Evolutionary conservation across 2,888 invertebrate species (phyloP).

Genomic region (Oscheius onirici): DNA sequence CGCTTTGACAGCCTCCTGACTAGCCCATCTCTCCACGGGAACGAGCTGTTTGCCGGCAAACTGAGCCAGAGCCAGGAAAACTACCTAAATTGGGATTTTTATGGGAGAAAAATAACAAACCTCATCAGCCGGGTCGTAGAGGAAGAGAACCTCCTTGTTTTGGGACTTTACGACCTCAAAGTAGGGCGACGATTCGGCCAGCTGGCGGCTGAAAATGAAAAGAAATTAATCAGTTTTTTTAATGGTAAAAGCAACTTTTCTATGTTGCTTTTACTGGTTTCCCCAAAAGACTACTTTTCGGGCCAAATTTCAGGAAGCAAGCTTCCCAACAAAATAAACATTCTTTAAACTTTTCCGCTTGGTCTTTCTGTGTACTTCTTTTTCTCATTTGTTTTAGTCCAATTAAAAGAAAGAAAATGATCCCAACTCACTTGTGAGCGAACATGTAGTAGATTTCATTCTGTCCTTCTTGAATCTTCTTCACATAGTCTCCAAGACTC

Average conservation of each 20-base stretch:
- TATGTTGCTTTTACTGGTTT: too few relatives aligned
- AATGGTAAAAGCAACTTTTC: too few relatives aligned
- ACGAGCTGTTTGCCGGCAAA: slow-evolving; percentile 83
- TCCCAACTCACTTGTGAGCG: slow-evolving; percentile 82
- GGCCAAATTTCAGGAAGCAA: too few relatives aligned
- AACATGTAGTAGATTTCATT: slow-evolving; percentile 90
- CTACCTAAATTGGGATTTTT: slow-evolving; percentile 39
- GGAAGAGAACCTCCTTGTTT: slow-evolving; percentile 90
- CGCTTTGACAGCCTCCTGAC: slow-evolving; percentile 68
- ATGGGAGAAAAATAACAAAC: not conserved
- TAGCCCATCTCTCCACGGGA: slow-evolving; percentile 91
- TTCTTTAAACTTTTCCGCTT: too few relatives aligned
- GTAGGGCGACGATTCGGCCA: slow-evolving; percentile 94
- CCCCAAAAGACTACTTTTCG: too few relatives aligned
- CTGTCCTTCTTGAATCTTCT: slow-evolving; percentile 82
- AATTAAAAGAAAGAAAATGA: not conserved
- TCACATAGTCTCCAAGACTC: slow-evolving; percentile 82
- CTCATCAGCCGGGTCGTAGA: slow-evolving; percentile 97
- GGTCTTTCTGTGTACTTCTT: too few relatives aligned
- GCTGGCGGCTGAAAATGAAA: slow-evolving; percentile 83
- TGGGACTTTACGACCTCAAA: slow-evolving; percentile 89
- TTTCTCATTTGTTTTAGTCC: too few relatives aligned
- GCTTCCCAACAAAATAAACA: too few relatives aligned
- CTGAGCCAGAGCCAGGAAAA: slow-evolving; percentile 83
- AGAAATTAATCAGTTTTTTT: too few relatives aligned